These are phyloP conservation scores for Orycteropus afer DNA, from an alignment of 2,113 vertebrate genomes.

Conservation along the genomic window DNA sequence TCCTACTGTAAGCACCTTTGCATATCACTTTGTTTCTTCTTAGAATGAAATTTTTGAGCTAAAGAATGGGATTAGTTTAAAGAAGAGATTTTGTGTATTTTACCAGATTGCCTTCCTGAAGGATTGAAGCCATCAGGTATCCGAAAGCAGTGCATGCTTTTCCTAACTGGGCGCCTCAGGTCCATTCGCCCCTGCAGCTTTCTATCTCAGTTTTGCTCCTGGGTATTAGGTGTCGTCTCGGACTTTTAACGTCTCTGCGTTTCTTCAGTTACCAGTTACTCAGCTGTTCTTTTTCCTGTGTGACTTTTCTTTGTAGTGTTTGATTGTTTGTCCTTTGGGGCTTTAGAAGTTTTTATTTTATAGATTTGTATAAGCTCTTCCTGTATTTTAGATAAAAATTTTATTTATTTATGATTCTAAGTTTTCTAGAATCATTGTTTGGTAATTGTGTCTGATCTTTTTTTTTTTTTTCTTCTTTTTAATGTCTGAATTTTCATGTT, in stretches of 20 bases:
- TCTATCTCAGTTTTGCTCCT: slow-evolving; percentile 13
- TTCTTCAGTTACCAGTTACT: neutral
- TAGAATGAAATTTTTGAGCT: slow-evolving; percentile 4
- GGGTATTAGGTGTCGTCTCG: neutral
- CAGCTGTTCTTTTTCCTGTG: neutral
- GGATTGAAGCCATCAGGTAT: neutral
- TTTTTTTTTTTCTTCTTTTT: neutral
- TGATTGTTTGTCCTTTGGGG: neutral
- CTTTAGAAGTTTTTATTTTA: slow-evolving; percentile 35
- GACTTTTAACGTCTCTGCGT: neutral
- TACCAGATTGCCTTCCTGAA: neutral
- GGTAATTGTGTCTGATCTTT: neutral
- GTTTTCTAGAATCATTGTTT: neutral
- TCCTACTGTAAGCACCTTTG: neutral
- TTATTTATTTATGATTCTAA: slow-evolving; percentile 12
- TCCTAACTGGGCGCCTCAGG: neutral
- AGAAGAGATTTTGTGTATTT: neutral
- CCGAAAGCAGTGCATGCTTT: neutral
- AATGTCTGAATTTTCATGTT: neutral
- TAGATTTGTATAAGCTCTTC: neutral
- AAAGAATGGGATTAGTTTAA: slow-evolving; percentile 22
- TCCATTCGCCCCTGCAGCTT: neutral
- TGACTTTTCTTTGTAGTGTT: neutral
- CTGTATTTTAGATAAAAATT: neutral
- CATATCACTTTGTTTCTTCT: slow-evolving; percentile 34